Conservation (phyloP, 2,888 invertebrate genomes). For the Pristionchus maxplancki region DNA sequence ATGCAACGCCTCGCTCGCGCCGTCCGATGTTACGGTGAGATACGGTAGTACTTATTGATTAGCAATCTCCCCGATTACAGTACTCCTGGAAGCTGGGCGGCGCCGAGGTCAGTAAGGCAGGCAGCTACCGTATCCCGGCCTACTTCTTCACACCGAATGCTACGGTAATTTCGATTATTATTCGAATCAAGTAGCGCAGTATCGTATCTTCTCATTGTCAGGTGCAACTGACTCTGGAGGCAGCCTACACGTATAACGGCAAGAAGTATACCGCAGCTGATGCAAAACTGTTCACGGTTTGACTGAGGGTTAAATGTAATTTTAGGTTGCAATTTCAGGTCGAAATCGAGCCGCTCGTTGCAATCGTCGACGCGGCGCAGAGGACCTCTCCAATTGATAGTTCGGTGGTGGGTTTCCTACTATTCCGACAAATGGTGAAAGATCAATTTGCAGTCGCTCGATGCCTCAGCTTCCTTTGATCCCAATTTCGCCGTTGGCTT, state of each 20-base stretch:
- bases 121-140: not conserved
- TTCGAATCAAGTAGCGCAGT: not conserved
- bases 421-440: too few species aligned
- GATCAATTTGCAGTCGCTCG: not conserved
- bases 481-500: conserved; percentile 7
- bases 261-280: not conserved
- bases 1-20: not conserved
- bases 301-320: too few species aligned
- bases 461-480: conserved; percentile 24
- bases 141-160: conserved; percentile 31
- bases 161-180: not conserved
- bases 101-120: not conserved
- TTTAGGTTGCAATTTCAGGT: conserved; percentile 25
- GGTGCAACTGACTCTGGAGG: not conserved
- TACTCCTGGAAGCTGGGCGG: conserved; percentile 42
- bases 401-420: not conserved
- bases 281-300: not conserved
- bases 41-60: not conserved
- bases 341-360: not conserved
- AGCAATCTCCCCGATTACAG: not conserved
- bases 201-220: not conserved
- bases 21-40: not conserved
- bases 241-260: not conserved
- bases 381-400: conserved; percentile 15
- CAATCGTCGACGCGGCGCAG: conserved; percentile 25